These are phyloP conservation scores for Zapus hudsonius DNA, from an alignment of 2,113 vertebrate species.

Conservation along the genomic window DNA sequence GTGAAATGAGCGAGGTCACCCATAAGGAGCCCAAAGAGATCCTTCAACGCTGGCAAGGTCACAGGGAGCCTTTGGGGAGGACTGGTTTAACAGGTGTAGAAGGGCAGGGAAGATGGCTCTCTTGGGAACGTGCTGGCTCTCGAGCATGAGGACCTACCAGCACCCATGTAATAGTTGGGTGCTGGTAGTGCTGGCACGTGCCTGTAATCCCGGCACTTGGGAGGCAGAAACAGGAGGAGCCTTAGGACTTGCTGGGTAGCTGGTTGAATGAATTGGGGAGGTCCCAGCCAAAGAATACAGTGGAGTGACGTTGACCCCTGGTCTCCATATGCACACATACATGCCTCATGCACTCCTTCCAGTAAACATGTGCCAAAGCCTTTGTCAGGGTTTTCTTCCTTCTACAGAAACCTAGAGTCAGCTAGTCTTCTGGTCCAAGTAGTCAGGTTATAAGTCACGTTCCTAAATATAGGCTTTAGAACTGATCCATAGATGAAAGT, in stretches of 20 bases:
- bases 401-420: neutral
- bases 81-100: neutral
- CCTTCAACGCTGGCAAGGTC: neutral
- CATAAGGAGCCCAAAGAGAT: neutral
- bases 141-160: too few relatives aligned
- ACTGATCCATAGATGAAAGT: neutral
- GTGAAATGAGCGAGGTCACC: neutral
- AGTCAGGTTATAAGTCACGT: neutral
- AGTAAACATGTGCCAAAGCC: neutral
- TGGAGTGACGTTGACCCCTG: too few relatives aligned
- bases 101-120: too few relatives aligned
- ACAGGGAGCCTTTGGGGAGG: neutral
- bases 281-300: too few relatives aligned
- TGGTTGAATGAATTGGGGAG: too few relatives aligned
- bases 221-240: too few relatives aligned
- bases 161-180: too few relatives aligned
- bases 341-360: neutral
- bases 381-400: neutral
- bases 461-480: conserved; percentile 28
- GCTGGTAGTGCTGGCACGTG: too few relatives aligned
- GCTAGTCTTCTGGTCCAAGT: neutral
- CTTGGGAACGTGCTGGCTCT: too few relatives aligned
- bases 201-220: too few relatives aligned
- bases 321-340: too few relatives aligned
- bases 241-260: too few relatives aligned